A percentile compares a stretch with the other conserved stretches of the same genome.
Conservation (phyloP, 2,113 vertebrate species). For the Xiphophorus couchianus region DNA sequence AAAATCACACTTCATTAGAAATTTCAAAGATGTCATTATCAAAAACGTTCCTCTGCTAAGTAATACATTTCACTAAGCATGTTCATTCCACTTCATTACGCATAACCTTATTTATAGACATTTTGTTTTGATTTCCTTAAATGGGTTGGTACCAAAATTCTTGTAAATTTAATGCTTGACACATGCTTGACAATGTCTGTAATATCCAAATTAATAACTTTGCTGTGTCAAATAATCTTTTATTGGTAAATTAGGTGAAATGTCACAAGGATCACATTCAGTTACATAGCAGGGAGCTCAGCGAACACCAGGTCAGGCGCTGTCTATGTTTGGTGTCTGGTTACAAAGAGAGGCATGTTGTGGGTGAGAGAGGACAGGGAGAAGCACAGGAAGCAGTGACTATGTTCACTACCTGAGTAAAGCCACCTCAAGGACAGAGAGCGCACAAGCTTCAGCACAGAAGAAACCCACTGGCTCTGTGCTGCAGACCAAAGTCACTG, state of each 20-base stretch:
- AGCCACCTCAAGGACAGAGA: slow-evolving; percentile 71
- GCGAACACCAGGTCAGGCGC: slow-evolving; percentile 33
- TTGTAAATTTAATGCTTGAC: no score
- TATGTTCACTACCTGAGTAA: slow-evolving; percentile 60
- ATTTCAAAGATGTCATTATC: no score
- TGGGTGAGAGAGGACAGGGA: slow-evolving; percentile 27
- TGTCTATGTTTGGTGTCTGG: slow-evolving; percentile 69
- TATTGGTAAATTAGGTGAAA: slow-evolving; percentile 20
- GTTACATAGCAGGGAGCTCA: slow-evolving; percentile 24
- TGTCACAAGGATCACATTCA: slow-evolving; percentile 15
- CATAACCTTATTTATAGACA: no score
- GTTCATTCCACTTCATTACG: no score
- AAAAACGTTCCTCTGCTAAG: no score
- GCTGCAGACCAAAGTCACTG: slow-evolving; percentile 33
- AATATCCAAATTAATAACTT: background rate
- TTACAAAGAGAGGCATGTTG: slow-evolving; percentile 62
- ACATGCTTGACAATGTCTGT: background rate
- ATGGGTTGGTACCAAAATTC: no score
- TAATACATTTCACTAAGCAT: no score
- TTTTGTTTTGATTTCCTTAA: no score
- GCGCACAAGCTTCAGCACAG: slow-evolving; percentile 15
- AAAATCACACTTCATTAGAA: no score
- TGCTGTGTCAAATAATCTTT: background rate
- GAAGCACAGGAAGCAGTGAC: slow-evolving; percentile 29
- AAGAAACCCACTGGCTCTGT: slow-evolving; percentile 28